Percentiles rank a stretch among this genome's conserved stretches.
Evolutionary conservation across 2,113 vertebrate genomes (phyloP).

Genomic region (Mastomys natalensis): DNA sequence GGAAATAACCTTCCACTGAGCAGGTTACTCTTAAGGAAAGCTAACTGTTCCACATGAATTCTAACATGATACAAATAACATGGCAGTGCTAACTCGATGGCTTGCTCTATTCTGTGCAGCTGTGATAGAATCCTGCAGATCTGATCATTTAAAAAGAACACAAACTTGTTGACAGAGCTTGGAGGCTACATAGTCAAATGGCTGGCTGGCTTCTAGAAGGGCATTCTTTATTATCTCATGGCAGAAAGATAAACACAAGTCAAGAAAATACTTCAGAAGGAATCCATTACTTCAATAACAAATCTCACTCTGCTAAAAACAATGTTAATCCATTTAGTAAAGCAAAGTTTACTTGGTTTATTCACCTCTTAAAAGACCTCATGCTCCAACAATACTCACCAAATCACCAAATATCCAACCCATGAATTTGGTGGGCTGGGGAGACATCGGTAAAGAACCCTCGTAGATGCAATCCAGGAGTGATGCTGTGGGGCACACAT

Average conservation of each 20-base stretch:
- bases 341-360: not conserved
- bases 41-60: constrained; percentile 2
- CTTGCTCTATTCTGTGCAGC: not conserved
- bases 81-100: not conserved
- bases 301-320: not conserved
- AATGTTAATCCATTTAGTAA: not conserved
- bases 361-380: not conserved
- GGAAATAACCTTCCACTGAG: not conserved
- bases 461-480: not conserved
- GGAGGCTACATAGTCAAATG: not conserved
- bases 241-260: not conserved
- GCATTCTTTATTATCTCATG: not conserved
- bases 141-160: not conserved
- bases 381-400: not conserved
- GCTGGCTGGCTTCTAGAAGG: not conserved
- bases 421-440: not conserved
- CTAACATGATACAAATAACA: constrained; percentile 44
- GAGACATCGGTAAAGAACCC: not conserved
- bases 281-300: not conserved
- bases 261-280: not conserved
- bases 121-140: not conserved
- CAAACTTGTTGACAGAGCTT: not conserved
- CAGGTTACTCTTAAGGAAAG: not conserved
- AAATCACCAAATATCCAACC: not conserved
- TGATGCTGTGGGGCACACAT: not conserved